A percentile compares a stretch with the other conserved stretches of the same genome.
phyloP scores from a whole-genome alignment of 1,140 invertebrate genomes.

The Kradibia gibbosae region DNA sequence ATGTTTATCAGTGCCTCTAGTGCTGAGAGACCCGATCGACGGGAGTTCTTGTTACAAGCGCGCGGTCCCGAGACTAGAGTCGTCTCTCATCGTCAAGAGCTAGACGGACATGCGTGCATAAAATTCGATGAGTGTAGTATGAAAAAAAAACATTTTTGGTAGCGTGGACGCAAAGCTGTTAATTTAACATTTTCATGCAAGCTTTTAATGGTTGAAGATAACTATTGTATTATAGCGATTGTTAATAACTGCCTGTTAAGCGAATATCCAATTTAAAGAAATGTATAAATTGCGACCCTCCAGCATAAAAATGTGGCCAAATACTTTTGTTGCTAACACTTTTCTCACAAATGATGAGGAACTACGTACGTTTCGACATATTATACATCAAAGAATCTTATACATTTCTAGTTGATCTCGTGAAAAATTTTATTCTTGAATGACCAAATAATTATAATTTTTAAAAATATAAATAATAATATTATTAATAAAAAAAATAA shows the following conservation, averaged over 20 bases:
- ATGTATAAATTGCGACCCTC: background rate
- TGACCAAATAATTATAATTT: background rate
- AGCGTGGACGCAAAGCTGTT: background rate
- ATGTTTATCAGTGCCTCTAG: constrained; percentile 70
- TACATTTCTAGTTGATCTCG: background rate
- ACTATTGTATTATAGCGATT: background rate
- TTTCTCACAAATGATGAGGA: no score
- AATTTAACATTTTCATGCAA: background rate
- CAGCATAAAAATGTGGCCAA: background rate
- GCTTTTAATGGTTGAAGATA: background rate
- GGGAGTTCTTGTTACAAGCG: background rate
- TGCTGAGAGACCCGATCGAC: background rate
- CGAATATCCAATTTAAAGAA: background rate
- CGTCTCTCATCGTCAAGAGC: background rate
- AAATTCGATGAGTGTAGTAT: background rate
- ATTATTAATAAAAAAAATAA: background rate
- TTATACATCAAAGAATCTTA: no score
- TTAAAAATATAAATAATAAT: no score
- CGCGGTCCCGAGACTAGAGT: background rate
- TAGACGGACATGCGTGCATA: background rate
- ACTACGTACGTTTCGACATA: no score
- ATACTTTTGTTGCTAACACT: no score
- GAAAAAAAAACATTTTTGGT: background rate
- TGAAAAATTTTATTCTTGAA: constrained; percentile 24
- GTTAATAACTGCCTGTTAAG: background rate